Conservation (phyloP, 2,888 invertebrate genomes). For the Ochropacha duplaris region DNA sequence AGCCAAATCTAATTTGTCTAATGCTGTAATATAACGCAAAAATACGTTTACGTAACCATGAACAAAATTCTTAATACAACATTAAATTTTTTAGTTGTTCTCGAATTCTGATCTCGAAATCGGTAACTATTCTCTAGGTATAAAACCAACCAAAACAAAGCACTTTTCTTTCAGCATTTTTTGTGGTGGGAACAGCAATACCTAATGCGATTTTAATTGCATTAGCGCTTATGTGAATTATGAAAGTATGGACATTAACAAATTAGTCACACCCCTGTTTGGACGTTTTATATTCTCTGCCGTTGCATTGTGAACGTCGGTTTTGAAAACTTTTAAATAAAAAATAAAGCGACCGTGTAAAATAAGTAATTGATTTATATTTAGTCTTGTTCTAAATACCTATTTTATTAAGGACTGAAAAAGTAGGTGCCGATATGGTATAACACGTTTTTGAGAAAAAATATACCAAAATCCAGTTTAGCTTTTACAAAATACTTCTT, state of each 20-base stretch:
- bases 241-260: slow-evolving; percentile 29
- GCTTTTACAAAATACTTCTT: too few relatives aligned
- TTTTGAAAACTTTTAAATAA: not conserved
- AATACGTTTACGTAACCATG: too few relatives aligned
- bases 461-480: too few relatives aligned
- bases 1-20: too few relatives aligned
- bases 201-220: slow-evolving; percentile 56
- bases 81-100: not conserved
- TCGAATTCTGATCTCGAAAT: too few relatives aligned
- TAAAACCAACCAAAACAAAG: not conserved
- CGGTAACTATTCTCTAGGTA: not conserved
- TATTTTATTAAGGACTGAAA: too few relatives aligned
- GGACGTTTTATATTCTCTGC: slow-evolving; percentile 1
- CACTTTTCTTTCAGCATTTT: slow-evolving; percentile 8
- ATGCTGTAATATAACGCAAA: too few relatives aligned
- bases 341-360: not conserved
- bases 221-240: slow-evolving; percentile 41
- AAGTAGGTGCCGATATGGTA: too few relatives aligned
- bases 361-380: not conserved
- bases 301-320: not conserved
- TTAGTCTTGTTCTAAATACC: not conserved
- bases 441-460: too few relatives aligned
- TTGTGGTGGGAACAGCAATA: slow-evolving; percentile 14
- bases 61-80: too few relatives aligned
- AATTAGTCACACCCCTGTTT: slow-evolving; percentile 27